phyloP scores from a whole-genome alignment of 2,797 vertebrate species.

The Tachyglossus aculeatus region DNA sequence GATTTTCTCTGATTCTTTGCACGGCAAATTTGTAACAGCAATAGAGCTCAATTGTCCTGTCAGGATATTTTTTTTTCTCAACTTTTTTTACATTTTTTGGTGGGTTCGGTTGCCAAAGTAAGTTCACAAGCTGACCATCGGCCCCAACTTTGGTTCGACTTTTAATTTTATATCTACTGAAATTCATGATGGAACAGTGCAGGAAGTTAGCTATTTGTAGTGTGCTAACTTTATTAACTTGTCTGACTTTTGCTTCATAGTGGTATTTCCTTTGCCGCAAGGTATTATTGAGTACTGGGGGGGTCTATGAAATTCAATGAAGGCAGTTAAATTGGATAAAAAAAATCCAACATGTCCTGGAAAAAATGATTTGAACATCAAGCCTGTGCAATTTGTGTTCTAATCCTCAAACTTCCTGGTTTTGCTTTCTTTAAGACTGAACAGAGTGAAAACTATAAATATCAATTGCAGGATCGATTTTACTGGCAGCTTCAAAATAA shows the following conservation, averaged over 20 bases:
- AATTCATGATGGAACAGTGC: not conserved
- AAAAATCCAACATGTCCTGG: not conserved
- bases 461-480: not conserved
- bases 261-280: not conserved
- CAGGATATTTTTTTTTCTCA: too few relatives aligned
- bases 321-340: constrained; percentile 22
- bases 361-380: too few relatives aligned
- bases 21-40: too few relatives aligned
- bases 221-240: not conserved
- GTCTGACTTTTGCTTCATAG: not conserved
- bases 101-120: too few relatives aligned
- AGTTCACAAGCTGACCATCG: not conserved
- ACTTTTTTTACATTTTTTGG: too few relatives aligned
- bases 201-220: not conserved
- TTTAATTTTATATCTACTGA: constrained; percentile 23
- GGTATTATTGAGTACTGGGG: not conserved
- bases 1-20: too few relatives aligned
- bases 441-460: not conserved
- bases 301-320: constrained; percentile 21
- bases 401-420: not conserved
- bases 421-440: accelerated
- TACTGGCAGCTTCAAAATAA: not conserved
- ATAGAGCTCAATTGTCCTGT: too few relatives aligned
- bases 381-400: too few relatives aligned
- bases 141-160: not conserved